Evolutionary conservation across 2,797 vertebrate genomes (phyloP).

Genomic region (Danio tinwini): DNA sequence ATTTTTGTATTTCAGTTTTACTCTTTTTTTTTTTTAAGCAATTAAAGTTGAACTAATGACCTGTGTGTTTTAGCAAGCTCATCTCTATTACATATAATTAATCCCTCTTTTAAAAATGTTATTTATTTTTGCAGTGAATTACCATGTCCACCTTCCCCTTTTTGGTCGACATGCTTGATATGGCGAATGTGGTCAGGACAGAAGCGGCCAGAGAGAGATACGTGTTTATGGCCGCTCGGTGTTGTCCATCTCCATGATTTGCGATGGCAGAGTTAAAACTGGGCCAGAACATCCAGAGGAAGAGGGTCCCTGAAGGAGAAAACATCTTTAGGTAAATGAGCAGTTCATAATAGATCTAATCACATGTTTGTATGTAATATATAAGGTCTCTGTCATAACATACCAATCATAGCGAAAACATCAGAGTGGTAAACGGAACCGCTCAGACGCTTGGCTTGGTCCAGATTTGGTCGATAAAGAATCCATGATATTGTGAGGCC

Average conservation of each 20-base stretch:
- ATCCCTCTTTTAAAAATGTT: too few species aligned
- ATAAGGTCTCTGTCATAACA: constrained; percentile 59
- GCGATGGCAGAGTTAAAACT: constrained; percentile 95
- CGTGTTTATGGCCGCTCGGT: constrained; percentile 91
- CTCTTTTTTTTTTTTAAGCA: too few species aligned
- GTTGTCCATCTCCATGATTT: constrained; percentile 88
- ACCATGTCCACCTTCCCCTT: constrained; percentile 96
- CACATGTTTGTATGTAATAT: neutral
- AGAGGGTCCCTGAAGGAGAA: constrained; percentile 77
- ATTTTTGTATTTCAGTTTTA: too few species aligned
- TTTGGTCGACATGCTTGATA: constrained; percentile 89
- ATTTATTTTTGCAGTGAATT: constrained; percentile 37
- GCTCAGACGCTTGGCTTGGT: constrained; percentile 82
- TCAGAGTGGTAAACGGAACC: constrained; percentile 89
- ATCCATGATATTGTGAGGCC: constrained; percentile 90
- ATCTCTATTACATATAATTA: too few species aligned
- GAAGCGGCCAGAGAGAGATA: constrained; percentile 87
- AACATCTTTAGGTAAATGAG: neutral
- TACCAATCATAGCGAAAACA: constrained; percentile 96
- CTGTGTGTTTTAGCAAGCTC: neutral
- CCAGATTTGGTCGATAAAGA: constrained; percentile 88
- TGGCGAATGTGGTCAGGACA: constrained; percentile 86
- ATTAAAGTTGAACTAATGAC: too few species aligned
- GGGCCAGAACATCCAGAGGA: constrained; percentile 99
- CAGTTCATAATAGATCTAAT: neutral